Conservation (phyloP, 2,113 vertebrate species). For the Rhea pennata region DNA sequence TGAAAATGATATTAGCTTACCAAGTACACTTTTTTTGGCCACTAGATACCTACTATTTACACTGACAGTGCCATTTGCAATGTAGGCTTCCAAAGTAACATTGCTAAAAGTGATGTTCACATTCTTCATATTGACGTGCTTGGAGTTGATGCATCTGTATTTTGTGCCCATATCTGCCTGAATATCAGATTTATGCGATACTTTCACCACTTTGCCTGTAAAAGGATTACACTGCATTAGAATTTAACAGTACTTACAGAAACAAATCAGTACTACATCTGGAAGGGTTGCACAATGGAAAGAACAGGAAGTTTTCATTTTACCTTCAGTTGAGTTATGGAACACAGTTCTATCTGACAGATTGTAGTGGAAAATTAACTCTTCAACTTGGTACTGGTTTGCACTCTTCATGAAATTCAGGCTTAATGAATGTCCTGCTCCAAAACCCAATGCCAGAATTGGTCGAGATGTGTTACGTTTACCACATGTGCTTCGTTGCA, state of each 20-base stretch:
- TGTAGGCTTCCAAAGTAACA: conserved; percentile 86
- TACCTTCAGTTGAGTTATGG: conserved; percentile 80
- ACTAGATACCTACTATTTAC: conserved; percentile 75
- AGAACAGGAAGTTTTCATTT: neutral
- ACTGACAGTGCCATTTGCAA: conserved; percentile 80
- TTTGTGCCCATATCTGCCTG: conserved; percentile 81
- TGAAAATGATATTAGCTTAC: neutral
- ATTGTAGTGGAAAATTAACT: conserved; percentile 84
- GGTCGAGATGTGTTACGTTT: conserved; percentile 10
- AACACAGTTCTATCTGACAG: conserved; percentile 84
- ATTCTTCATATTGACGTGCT: conserved; percentile 42
- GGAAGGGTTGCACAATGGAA: neutral
- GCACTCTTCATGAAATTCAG: conserved; percentile 80
- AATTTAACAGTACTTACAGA: neutral
- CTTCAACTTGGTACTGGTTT: conserved; percentile 77
- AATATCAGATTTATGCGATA: conserved; percentile 60
- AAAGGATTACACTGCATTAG: neutral
- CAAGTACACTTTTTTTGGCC: neutral
- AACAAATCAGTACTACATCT: neutral
- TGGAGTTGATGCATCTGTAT: conserved; percentile 82
- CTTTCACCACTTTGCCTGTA: conserved; percentile 23
- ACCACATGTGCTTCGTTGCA: conserved; percentile 81
- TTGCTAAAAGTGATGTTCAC: conserved; percentile 77
- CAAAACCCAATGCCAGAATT: conserved; percentile 78
- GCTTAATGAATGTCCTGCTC: conserved; percentile 75